Percentiles rank a stretch among this genome's conserved stretches.
phyloP scores from a whole-genome alignment of 2,113 vertebrate genomes.

The Serilophus lunatus region DNA sequence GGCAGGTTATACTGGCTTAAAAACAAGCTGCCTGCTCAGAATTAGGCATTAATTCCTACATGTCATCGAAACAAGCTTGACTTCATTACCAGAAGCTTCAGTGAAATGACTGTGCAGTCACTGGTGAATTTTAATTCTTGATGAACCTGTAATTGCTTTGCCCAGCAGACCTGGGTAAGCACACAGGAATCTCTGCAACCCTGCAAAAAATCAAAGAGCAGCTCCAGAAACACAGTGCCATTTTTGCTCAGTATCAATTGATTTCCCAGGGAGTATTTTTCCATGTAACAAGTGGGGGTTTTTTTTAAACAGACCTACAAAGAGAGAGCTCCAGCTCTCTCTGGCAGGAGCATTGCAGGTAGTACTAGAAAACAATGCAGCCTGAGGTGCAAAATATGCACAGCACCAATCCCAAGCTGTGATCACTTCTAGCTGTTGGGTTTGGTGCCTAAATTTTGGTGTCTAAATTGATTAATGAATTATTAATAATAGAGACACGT shows the following conservation, averaged over 20 bases:
- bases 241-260: neutral
- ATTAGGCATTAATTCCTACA: neutral
- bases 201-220: neutral
- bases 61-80: neutral
- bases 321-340: neutral
- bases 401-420: neutral
- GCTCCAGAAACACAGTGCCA: neutral
- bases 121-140: slow-evolving; percentile 20
- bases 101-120: neutral
- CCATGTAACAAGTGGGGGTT: neutral
- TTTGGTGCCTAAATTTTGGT: no score
- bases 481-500: slow-evolving; percentile 9
- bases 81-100: neutral
- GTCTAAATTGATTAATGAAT: slow-evolving; percentile 44
- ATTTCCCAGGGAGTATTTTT: neutral
- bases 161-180: neutral
- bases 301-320: neutral
- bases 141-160: slow-evolving; percentile 6
- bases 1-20: neutral
- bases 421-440: neutral
- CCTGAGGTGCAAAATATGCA: neutral
- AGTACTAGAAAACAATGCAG: neutral
- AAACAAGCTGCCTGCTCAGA: neutral
- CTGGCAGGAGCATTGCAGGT: neutral
- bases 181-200: neutral